Evolutionary conservation across 1,140 invertebrate species (phyloP).

Genomic region (Nautilus pompilius): DNA sequence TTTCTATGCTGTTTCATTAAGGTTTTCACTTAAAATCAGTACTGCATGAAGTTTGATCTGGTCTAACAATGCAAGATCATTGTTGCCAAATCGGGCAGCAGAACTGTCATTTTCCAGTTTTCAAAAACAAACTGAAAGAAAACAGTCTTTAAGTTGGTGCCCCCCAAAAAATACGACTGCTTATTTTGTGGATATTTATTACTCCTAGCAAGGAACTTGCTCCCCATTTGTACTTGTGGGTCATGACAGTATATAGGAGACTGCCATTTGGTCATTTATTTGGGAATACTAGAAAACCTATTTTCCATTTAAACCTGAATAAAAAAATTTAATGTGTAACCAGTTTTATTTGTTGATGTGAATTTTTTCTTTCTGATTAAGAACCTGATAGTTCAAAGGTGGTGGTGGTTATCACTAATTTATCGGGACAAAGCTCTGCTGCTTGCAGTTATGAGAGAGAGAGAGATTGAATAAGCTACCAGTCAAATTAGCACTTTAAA

Average conservation of each 20-base stretch:
- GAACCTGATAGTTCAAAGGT: too few species aligned
- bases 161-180: not conserved
- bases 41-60: slow-evolving; percentile 5
- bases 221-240: not conserved
- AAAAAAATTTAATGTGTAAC: too few species aligned
- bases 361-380: too few species aligned
- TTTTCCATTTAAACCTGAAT: too few species aligned
- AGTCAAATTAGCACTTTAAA: too few species aligned
- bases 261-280: too few species aligned
- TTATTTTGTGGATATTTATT: slow-evolving; percentile 7
- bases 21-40: slow-evolving; percentile 4
- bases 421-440: too few species aligned
- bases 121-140: not conserved
- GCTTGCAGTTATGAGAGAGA: too few species aligned
- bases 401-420: too few species aligned
- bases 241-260: not conserved
- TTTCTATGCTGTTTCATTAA: slow-evolving; percentile 3
- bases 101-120: not conserved
- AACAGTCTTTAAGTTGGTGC: not conserved
- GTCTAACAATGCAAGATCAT: not conserved
- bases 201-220: slow-evolving; percentile 4
- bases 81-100: not conserved
- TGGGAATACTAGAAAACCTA: too few species aligned
- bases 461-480: too few species aligned
- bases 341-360: too few species aligned